These are phyloP conservation scores for Sceloporus undulatus DNA, from an alignment of 2,113 vertebrate genomes.

Conservation along the genomic window DNA sequence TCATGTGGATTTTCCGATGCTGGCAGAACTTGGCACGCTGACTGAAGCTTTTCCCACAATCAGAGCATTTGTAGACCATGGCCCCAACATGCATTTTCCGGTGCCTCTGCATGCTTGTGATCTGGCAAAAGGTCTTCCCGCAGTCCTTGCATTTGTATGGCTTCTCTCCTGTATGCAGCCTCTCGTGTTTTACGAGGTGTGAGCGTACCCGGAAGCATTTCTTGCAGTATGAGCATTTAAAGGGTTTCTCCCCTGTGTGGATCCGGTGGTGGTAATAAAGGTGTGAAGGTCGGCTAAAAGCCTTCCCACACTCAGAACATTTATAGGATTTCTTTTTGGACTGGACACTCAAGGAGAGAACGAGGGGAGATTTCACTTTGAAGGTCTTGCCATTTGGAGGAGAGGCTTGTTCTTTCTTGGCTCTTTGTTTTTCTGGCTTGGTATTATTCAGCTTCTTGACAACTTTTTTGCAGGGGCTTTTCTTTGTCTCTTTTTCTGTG, in stretches of 20 bases:
- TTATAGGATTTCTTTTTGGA: not conserved
- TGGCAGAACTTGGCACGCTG: not conserved
- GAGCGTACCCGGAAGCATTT: not conserved
- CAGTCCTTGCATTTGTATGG: constrained; percentile 11
- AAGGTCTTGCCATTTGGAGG: not conserved
- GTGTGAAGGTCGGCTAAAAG: not conserved
- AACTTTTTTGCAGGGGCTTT: not conserved
- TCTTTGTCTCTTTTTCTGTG: not conserved
- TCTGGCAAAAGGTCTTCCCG: not conserved
- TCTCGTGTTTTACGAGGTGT: not conserved
- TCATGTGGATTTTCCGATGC: not conserved
- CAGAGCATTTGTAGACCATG: not conserved
- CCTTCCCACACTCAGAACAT: constrained; percentile 2
- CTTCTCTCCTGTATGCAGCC: constrained; percentile 6
- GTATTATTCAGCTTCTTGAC: not conserved
- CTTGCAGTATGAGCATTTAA: not conserved
- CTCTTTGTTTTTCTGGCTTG: no score
- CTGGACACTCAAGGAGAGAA: rapidly evolving
- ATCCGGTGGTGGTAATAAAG: not conserved
- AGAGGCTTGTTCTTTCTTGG: not conserved
- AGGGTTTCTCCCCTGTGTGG: constrained; percentile 13
- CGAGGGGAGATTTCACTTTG: not conserved
- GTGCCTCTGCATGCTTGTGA: not conserved
- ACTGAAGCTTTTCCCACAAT: constrained; percentile 14
- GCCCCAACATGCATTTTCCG: not conserved